A percentile compares a stretch with the other conserved stretches of the same genome.
Evolutionary conservation across 37 sponge, comb jelly and placozoan species (phyloP).

Genomic region (Crambe crambe): DNA sequence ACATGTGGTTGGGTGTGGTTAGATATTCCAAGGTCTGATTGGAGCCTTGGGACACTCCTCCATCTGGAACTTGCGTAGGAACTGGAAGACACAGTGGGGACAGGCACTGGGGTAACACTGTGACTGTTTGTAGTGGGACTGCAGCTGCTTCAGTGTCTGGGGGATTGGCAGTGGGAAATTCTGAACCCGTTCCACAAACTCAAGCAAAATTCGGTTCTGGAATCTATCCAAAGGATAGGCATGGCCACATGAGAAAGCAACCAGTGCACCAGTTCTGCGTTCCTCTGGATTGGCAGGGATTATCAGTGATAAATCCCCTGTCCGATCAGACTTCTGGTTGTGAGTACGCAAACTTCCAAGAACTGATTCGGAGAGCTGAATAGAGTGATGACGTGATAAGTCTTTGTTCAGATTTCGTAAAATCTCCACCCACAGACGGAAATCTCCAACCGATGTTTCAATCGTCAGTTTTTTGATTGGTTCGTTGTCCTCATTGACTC

Average conservation of each 20-base stretch:
- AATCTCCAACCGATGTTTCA: constrained; percentile 29
- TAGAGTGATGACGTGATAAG: background rate
- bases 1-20: too few species aligned
- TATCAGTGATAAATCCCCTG: background rate
- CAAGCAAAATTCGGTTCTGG: constrained; percentile 30
- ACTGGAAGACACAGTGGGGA: constrained; percentile 73
- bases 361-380: constrained; percentile 21
- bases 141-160: constrained; percentile 19
- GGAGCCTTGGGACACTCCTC: constrained; percentile 38
- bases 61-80: constrained; percentile 58
- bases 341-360: background rate
- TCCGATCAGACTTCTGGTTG: too few species aligned
- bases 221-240: constrained; percentile 46
- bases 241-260: constrained; percentile 73
- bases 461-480: background rate
- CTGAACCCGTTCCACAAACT: constrained; percentile 54
- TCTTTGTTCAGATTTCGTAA: constrained; percentile 56
- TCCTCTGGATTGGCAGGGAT: too few species aligned
- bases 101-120: constrained; percentile 34
- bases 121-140: constrained; percentile 30
- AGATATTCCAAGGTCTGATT: constrained; percentile 69
- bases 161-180: constrained; percentile 47
- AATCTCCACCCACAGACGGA: constrained; percentile 52
- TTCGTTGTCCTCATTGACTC: background rate
- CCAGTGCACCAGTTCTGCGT: constrained; percentile 1